A percentile compares a stretch with the other conserved stretches of the same genome.
phyloP scores from a whole-genome alignment of 2,888 invertebrate genomes.

The Azorinus chamasolen region DNA sequence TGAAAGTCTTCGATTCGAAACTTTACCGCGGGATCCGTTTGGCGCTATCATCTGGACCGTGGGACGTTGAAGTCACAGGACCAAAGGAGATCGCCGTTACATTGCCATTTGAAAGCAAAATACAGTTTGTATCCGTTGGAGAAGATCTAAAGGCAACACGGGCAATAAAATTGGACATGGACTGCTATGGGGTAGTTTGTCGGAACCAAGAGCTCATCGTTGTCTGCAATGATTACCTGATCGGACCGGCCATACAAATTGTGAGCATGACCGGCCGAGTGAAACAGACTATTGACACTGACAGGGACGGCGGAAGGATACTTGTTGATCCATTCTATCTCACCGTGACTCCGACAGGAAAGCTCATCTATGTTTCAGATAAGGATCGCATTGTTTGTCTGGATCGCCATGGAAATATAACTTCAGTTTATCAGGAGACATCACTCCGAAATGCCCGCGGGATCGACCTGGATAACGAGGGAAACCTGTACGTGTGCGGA shows the following conservation, averaged over 20 bases:
- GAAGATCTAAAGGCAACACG: constrained; percentile 52
- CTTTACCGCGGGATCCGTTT: constrained; percentile 53
- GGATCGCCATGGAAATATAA: constrained; percentile 64
- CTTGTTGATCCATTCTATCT: constrained; percentile 60
- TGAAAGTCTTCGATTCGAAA: constrained; percentile 62
- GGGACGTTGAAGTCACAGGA: constrained; percentile 57
- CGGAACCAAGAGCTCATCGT: constrained; percentile 60
- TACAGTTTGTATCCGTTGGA: constrained; percentile 56
- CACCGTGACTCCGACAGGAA: constrained; percentile 57
- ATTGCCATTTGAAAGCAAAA: constrained; percentile 62
- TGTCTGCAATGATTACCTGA: constrained; percentile 63
- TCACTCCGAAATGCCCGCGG: constrained; percentile 52
- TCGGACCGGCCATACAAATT: constrained; percentile 56
- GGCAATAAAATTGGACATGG: constrained; percentile 59
- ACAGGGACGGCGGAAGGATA: constrained; percentile 52
- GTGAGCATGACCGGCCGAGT: constrained; percentile 59
- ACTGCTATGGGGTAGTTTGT: constrained; percentile 59
- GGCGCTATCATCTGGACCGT: constrained; percentile 56
- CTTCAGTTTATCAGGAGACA: constrained; percentile 57
- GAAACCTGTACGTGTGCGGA: constrained; percentile 63
- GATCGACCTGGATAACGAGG: constrained; percentile 58
- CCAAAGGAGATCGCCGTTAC: constrained; percentile 57
- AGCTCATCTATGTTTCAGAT: constrained; percentile 63
- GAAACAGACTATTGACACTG: constrained; percentile 64
- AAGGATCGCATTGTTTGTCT: constrained; percentile 63